These are phyloP conservation scores for Periophthalmus modestus DNA, from an alignment of 2,113 vertebrate species.

Conservation along the genomic window DNA sequence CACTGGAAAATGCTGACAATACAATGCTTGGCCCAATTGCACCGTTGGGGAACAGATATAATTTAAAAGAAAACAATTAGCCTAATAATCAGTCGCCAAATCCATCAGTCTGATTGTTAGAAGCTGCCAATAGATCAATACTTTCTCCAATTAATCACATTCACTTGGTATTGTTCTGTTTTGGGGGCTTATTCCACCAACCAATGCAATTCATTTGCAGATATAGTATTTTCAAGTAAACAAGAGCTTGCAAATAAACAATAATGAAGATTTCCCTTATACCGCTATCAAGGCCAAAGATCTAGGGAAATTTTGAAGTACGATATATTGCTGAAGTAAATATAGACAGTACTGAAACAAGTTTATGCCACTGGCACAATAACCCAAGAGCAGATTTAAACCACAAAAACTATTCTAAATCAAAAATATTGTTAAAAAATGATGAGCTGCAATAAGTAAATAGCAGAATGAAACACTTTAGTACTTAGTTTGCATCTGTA, in stretches of 20 bases:
- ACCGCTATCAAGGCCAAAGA: too few species aligned
- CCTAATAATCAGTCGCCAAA: conserved; percentile 35
- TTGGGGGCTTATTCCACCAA: not conserved
- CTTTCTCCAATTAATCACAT: not conserved
- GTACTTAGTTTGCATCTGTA: too few species aligned
- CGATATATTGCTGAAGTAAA: too few species aligned
- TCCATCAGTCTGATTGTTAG: conserved; percentile 18
- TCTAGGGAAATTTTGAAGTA: too few species aligned
- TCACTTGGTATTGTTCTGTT: not conserved
- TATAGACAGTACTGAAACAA: too few species aligned
- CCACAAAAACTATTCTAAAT: too few species aligned
- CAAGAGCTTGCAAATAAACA: not conserved
- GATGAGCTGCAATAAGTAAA: too few species aligned
- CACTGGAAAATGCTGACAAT: conserved; percentile 33
- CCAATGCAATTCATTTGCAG: not conserved
- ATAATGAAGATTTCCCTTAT: too few species aligned
- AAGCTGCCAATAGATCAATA: conserved; percentile 23
- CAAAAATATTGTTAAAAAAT: too few species aligned
- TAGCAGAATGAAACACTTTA: too few species aligned
- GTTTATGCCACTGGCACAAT: too few species aligned
- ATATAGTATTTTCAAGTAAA: not conserved
- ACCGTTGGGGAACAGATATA: conserved; percentile 25
- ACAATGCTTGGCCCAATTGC: conserved; percentile 12
- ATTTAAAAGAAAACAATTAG: conserved; percentile 43
- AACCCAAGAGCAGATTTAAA: too few species aligned